These are phyloP conservation scores for Corythoichthys intestinalis DNA, from an alignment of 2,113 vertebrate genomes.

Conservation along the genomic window DNA sequence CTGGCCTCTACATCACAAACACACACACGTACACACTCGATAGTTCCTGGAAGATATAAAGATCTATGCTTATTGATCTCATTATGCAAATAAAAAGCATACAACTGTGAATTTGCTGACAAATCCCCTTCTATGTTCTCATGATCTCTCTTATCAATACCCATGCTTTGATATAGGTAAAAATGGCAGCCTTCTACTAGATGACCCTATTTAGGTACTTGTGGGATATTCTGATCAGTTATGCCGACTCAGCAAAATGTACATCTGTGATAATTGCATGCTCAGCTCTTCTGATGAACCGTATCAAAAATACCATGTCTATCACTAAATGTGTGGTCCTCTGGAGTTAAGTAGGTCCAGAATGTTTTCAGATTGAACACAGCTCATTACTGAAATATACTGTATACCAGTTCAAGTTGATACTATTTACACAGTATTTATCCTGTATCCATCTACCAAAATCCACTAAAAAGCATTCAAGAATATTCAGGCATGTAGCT, in stretches of 20 bases:
- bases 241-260: constrained; percentile 26
- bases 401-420: not conserved
- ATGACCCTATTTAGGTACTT: constrained; percentile 23
- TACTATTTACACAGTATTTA: not conserved
- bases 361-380: not conserved
- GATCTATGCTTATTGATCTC: not conserved
- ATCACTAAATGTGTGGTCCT: constrained; percentile 8
- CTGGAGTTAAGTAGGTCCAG: constrained; percentile 10
- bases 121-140: not conserved
- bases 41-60: not conserved
- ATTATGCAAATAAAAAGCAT: too few species aligned
- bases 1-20: not conserved
- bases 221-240: constrained; percentile 30
- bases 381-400: constrained; percentile 6
- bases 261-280: constrained; percentile 30
- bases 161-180: constrained; percentile 15
- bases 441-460: not conserved
- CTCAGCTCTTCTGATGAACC: constrained; percentile 25
- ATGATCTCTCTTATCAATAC: constrained; percentile 6
- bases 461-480: constrained; percentile 3
- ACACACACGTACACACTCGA: not conserved
- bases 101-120: not conserved
- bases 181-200: constrained; percentile 34
- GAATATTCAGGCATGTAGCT: not conserved
- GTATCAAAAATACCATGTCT: constrained; percentile 7